Evolutionary conservation across 2,888 invertebrate genomes (phyloP).

Genomic region (Gymnosoma rotundatum): DNA sequence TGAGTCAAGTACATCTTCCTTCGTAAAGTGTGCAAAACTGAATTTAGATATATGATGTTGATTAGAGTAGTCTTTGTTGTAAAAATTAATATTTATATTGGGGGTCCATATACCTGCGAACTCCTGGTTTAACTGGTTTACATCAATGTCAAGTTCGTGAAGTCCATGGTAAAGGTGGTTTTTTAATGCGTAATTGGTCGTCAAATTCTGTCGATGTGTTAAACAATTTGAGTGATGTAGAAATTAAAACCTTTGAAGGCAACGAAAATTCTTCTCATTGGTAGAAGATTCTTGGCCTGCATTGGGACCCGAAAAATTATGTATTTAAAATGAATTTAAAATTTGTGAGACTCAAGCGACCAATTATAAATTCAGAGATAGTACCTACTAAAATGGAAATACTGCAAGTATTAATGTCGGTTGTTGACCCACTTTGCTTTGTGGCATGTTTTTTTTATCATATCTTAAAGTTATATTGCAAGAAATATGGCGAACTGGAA

Average conservation of each 20-base stretch:
- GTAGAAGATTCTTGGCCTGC: too few species aligned
- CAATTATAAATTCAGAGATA: slow-evolving; percentile 13
- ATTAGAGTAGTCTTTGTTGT: too few species aligned
- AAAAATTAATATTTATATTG: too few species aligned
- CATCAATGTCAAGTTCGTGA: slow-evolving; percentile 18
- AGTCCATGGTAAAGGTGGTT: slow-evolving; percentile 32
- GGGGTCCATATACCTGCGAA: too few species aligned
- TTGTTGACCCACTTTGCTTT: slow-evolving; percentile 19
- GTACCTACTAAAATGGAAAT: slow-evolving; percentile 47
- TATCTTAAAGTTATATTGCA: slow-evolving; percentile 25
- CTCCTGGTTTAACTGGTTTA: too few species aligned
- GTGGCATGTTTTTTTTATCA: slow-evolving; percentile 24
- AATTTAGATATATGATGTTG: too few species aligned
- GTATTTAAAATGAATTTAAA: neutral
- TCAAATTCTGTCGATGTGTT: slow-evolving; percentile 15
- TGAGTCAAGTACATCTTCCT: too few species aligned
- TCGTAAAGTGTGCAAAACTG: too few species aligned
- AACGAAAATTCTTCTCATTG: too few species aligned
- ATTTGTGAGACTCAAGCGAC: slow-evolving; percentile 15
- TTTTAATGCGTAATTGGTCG: slow-evolving; percentile 30
- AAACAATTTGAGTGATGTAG: neutral
- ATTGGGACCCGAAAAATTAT: too few species aligned
- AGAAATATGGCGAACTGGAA: slow-evolving; percentile 5
- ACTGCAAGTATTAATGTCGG: neutral
- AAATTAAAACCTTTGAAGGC: neutral